These are phyloP conservation scores for Trachelus tabidus DNA, from an alignment of 2,888 invertebrate genomes.

Conservation along the genomic window DNA sequence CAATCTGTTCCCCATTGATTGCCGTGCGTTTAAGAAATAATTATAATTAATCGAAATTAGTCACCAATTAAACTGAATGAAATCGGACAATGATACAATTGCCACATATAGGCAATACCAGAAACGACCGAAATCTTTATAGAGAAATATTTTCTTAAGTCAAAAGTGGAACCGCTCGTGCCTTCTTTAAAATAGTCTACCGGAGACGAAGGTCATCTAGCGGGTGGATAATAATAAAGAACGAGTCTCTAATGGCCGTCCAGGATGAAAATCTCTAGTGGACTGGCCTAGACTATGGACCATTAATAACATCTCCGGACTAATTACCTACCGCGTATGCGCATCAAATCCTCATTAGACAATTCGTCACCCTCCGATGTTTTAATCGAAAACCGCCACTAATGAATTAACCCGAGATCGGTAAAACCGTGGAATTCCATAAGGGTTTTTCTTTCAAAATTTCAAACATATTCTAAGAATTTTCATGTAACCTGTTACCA, in stretches of 20 bases:
- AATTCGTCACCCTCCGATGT: constrained; percentile 58
- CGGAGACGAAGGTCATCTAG: not conserved
- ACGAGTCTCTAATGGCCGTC: too few relatives aligned
- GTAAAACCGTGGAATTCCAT: constrained; percentile 14
- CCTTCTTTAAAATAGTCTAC: too few relatives aligned
- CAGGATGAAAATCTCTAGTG: not conserved
- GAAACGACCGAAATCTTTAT: too few relatives aligned
- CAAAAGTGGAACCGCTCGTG: too few relatives aligned
- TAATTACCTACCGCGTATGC: constrained; percentile 46
- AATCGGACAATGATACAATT: too few relatives aligned
- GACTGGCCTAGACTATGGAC: constrained; percentile 16
- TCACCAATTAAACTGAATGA: too few relatives aligned
- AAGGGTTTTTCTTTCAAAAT: constrained; percentile 2
- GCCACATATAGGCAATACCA: too few relatives aligned
- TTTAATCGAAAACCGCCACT: constrained; percentile 53
- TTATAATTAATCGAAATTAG: too few relatives aligned
- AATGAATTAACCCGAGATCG: constrained; percentile 41
- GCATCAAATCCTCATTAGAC: constrained; percentile 46
- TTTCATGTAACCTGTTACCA: not conserved
- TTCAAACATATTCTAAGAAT: constrained; percentile 11
- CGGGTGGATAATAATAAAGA: constrained; percentile 1
- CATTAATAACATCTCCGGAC: constrained; percentile 45
- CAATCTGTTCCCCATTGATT: too few relatives aligned
- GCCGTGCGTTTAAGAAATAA: too few relatives aligned
- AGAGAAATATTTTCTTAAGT: too few relatives aligned